Evolutionary conservation across 2,797 vertebrate genomes (phyloP), one percentile per base, ranked within the genome.

Genomic region (Sebastes iracundus): DNA sequence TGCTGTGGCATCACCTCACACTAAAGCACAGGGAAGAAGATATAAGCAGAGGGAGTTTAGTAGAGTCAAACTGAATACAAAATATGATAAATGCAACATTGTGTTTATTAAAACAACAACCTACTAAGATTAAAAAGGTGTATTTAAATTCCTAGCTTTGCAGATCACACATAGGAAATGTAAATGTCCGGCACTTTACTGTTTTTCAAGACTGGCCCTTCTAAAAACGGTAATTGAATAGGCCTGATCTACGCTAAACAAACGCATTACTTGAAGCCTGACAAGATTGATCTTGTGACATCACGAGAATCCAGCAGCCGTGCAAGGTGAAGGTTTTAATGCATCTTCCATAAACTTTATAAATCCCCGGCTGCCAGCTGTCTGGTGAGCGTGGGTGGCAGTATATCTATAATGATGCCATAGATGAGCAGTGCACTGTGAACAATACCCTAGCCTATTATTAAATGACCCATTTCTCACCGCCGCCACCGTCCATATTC

Each of bases 381-480:
- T 49, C 69, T 59, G 58, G 20, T 59, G 71, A 69, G 65, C 25
- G 72, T 71, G 65, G 69, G 75, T 58, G 71, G 67, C 55, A 25
- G 76, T 20, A 38, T 20, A 38, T 56, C 67, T 77, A 13, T 78
- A 80, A 83, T 63, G 83, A 82, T 77, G 53, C 65, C 61, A 78
- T 20, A 81, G 82, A 84, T 58, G 73, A 77, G 25, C 49, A 4
- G 65, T 72, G 83, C 81, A 77, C 67, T 79, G 65, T 67, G 83
- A 86, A 90, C 74, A 59, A 65, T 77, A 71, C 66, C 74, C 62
- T 0, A 5, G 63, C 66, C 80, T 88, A 85, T 88, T 76, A 86
- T 87, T 80, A 85, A 79, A 75, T 77, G 80, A 90, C 77, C 78
- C 83, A 85, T 80, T 89, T 90, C 70, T 87, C 73, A 66, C 42